phyloP scores from a whole-genome alignment of 1,140 invertebrate species.

The Anthonomus grandis region DNA sequence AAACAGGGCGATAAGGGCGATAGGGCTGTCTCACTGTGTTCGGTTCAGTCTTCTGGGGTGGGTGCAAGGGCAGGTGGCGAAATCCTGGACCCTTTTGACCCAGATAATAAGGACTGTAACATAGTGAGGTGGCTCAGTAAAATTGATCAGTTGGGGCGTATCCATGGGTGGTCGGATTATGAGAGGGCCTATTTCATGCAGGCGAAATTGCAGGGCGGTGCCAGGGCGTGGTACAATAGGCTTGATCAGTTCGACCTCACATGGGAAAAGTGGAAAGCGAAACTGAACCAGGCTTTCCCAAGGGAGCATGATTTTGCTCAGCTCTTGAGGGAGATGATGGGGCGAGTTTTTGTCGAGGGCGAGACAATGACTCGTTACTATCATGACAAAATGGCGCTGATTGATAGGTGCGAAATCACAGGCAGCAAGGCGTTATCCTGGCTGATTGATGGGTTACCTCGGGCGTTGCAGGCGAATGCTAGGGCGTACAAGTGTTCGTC shows the following conservation, averaged over 20 bases:
- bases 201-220: conserved; percentile 3
- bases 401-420: conserved; percentile 38
- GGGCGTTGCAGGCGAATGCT: conserved; percentile 36
- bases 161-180: conserved; percentile 10
- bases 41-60: too few relatives aligned
- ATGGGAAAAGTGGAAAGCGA: conserved; percentile 37
- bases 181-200: conserved; percentile 3
- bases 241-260: conserved; percentile 27
- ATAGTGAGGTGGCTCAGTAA: too few relatives aligned
- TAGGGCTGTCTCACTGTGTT: too few relatives aligned
- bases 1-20: too few relatives aligned
- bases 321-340: conserved; percentile 34
- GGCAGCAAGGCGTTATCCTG: conserved; percentile 37
- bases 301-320: conserved; percentile 9
- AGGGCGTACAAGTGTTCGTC: conserved; percentile 35
- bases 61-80: too few relatives aligned
- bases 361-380: conserved; percentile 41
- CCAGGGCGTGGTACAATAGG: conserved; percentile 7
- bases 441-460: conserved; percentile 40
- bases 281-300: conserved; percentile 32
- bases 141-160: conserved; percentile 4
- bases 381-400: too few relatives aligned
- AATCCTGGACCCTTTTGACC: too few relatives aligned
- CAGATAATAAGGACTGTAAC: too few relatives aligned
- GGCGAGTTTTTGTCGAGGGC: conserved; percentile 30